Evolutionary conservation across 2,888 invertebrate species (phyloP), one percentile per base, ranked within the genome.

Genomic region (Limnephilus lunatus): DNA sequence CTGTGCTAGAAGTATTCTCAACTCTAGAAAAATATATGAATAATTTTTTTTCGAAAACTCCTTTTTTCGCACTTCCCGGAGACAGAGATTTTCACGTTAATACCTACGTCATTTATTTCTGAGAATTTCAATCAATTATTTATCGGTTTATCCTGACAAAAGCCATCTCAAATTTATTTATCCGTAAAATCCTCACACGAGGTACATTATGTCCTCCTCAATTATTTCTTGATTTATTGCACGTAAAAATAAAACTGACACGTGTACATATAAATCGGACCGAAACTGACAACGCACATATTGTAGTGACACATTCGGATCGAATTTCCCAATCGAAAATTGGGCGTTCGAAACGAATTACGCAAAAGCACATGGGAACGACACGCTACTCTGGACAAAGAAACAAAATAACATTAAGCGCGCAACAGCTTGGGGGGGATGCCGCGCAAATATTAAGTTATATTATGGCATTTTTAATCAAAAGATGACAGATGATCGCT

Each of bases 221-320:
- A 39, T 83, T 83, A 83, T 83, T 83, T 83, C 35, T 83, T 86
- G 86, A 86, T 86, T 44, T 86, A 86, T 86, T 44, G 86, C 25
- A 44, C n/a, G 30, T 44, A 86, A 86, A 86, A 86, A 86, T 44
- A 48, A 19, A 39, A 39, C 30, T 44, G 86, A 86, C 86, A 44
- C 44, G 12, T n/a, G 68, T 68, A 68, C 68, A n/a, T 68, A 68
- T 68, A 44, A 35, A 86, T 44, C 25, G 25, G 86, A 14, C 30
- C 39, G 14, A 30, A 44, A 48, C 39, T 44, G 86, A 86, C 44
- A 48, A 39, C n/a, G 5, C 86, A 44, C 44, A 39, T 44, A 48
- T 44, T 30, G 86, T 44, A 86, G 35, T n/a, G 86, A 86, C 86
- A 86, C 35, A 83, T 83, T 86, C 35, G 44, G 86, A 86, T n/a